Evolutionary conservation across 2,888 invertebrate species (phyloP).

Genomic region (Cheilosia pagana): DNA sequence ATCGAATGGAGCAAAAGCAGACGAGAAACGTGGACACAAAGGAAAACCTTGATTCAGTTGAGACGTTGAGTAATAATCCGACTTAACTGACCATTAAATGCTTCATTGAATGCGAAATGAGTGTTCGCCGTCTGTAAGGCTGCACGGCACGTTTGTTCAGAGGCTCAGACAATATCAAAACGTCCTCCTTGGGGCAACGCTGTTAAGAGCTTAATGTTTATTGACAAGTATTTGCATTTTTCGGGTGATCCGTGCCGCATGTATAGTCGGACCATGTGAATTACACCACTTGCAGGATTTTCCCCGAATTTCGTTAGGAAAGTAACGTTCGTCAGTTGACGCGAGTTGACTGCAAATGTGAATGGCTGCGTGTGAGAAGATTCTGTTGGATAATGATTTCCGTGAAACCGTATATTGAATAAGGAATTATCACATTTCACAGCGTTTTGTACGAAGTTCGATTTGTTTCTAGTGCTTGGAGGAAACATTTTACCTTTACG

Average conservation of each 20-base stretch:
- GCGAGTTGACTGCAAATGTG: background rate
- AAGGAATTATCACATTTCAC: too few relatives aligned
- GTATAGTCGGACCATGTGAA: background rate
- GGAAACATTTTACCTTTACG: too few relatives aligned
- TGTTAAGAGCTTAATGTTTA: conserved; percentile 27
- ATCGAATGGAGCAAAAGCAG: conserved; percentile 11
- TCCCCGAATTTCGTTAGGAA: conserved; percentile 1
- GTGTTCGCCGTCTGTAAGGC: conserved; percentile 2
- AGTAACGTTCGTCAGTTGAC: background rate
- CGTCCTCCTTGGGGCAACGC: conserved; percentile 41
- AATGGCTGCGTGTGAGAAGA: background rate
- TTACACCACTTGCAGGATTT: conserved; percentile 21
- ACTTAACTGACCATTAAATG: conserved; percentile 65
- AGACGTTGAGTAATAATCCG: conserved; percentile 64
- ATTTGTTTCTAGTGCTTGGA: too few relatives aligned
- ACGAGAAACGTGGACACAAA: conserved; percentile 49
- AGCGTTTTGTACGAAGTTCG: background rate
- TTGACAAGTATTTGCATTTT: conserved; percentile 30
- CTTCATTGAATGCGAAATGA: conserved; percentile 72
- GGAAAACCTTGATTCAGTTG: conserved; percentile 71
- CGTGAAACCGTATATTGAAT: background rate
- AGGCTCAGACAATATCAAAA: background rate
- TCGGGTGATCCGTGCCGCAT: conserved; percentile 4
- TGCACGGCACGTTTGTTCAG: background rate
- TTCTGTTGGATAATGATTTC: background rate